These are phyloP conservation scores for Oenanthe melanoleuca DNA, from an alignment of 2,113 vertebrate genomes.

Conservation along the genomic window DNA sequence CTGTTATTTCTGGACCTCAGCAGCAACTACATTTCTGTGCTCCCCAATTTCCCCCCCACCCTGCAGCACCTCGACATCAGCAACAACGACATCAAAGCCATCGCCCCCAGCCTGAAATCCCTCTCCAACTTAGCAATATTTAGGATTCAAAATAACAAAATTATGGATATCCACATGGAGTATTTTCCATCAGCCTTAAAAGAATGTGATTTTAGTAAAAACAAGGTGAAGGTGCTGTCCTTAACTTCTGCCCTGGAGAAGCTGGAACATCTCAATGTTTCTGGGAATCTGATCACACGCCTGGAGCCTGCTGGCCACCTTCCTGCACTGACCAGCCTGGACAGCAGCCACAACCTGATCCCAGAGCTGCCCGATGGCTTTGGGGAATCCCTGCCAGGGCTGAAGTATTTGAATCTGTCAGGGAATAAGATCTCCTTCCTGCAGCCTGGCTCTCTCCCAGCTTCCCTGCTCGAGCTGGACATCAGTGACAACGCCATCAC, in stretches of 20 bases:
- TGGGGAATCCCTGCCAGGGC: not conserved
- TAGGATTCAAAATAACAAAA: slow-evolving; percentile 48
- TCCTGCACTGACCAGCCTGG: not conserved
- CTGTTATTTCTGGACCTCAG: slow-evolving; percentile 40
- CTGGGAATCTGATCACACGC: slow-evolving; percentile 14
- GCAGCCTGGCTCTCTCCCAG: slow-evolving; percentile 13
- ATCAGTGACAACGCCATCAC: slow-evolving; percentile 51
- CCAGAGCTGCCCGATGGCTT: not conserved
- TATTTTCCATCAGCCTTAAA: not conserved
- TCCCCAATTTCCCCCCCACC: not conserved
- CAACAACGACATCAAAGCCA: not conserved
- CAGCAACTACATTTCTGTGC: slow-evolving; percentile 23
- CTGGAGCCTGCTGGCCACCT: not conserved
- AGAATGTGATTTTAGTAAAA: slow-evolving; percentile 38
- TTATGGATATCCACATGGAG: not conserved
- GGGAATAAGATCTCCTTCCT: slow-evolving; percentile 66
- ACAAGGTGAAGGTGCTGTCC: not conserved
- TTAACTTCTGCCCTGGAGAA: not conserved
- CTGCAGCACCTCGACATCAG: slow-evolving; percentile 39
- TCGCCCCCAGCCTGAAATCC: not conserved
- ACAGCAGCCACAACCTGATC: slow-evolving; percentile 51
- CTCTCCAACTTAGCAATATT: slow-evolving; percentile 3
- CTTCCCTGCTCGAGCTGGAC: slow-evolving; percentile 45
- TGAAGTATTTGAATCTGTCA: slow-evolving; percentile 47
- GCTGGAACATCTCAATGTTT: slow-evolving; percentile 21